These are phyloP conservation scores for Nasonia vitripennis DNA, from an alignment of 1,140 invertebrate genomes.

Conservation along the genomic window DNA sequence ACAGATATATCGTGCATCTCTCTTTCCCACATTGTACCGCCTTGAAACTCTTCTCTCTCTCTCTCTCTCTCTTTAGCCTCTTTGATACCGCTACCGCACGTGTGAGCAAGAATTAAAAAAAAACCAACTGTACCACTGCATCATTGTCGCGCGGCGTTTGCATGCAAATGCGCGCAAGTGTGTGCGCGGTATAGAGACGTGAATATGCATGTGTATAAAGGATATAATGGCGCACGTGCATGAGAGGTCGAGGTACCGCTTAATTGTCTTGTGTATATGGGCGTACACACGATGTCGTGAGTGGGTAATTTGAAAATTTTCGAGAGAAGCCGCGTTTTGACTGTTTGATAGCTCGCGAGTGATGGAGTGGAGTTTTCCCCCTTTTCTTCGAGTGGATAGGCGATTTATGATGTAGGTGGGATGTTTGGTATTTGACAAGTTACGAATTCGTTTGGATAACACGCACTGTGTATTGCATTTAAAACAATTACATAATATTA, in stretches of 20 bases:
- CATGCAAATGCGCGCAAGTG: not conserved
- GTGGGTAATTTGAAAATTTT: not conserved
- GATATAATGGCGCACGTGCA: not conserved
- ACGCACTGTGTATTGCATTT: too few relatives aligned
- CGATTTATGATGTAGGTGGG: too few relatives aligned
- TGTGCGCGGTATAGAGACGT: not conserved
- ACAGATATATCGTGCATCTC: too few relatives aligned
- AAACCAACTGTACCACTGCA: too few relatives aligned
- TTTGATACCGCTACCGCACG: too few relatives aligned
- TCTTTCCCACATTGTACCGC: too few relatives aligned
- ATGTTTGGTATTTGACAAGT: too few relatives aligned
- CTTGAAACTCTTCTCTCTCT: too few relatives aligned
- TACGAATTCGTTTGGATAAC: too few relatives aligned
- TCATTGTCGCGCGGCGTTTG: not conserved
- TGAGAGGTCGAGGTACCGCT: not conserved
- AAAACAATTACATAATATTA: too few relatives aligned
- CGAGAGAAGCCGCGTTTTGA: not conserved
- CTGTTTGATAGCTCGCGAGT: not conserved
- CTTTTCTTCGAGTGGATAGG: not conserved
- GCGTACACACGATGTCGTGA: slow-evolving; percentile 1
- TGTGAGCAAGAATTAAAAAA: too few relatives aligned
- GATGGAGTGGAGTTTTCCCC: not conserved
- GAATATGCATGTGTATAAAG: not conserved
- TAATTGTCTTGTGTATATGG: not conserved
- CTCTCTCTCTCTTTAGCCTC: too few relatives aligned